Evolutionary conservation across 2,797 vertebrate genomes (phyloP).

Genomic region (Cryptoprocta ferox): DNA sequence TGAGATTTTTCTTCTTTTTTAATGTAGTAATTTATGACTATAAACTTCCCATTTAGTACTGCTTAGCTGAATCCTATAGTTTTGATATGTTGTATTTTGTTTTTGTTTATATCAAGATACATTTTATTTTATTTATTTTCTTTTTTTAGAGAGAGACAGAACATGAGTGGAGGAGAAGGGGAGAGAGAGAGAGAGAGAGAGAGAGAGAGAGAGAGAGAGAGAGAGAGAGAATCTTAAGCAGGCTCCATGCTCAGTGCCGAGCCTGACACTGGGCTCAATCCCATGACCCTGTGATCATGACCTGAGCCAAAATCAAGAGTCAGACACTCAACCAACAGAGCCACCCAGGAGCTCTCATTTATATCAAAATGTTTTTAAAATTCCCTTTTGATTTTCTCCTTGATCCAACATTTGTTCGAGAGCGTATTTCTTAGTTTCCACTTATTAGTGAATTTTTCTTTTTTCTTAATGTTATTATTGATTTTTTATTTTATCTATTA

Average conservation of each 20-base stretch:
- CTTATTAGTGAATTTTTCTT: background rate
- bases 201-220: too few species aligned
- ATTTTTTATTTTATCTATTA: background rate
- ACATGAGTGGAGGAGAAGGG: too few species aligned
- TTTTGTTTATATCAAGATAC: background rate
- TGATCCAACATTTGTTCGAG: background rate
- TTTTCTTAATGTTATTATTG: background rate
- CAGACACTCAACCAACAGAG: too few species aligned
- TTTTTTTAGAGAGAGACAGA: too few species aligned
- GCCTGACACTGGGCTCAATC: too few species aligned
- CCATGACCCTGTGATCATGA: too few species aligned
- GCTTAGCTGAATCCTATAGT: background rate
- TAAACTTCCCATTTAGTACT: background rate
- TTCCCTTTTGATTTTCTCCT: background rate
- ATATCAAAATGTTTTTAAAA: background rate
- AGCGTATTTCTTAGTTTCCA: background rate
- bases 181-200: too few species aligned
- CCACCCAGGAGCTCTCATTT: background rate
- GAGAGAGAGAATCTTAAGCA: too few species aligned
- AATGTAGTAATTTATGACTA: background rate
- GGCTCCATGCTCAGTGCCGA: too few species aligned
- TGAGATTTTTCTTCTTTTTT: background rate
- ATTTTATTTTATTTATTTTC: too few species aligned
- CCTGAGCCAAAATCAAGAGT: too few species aligned
- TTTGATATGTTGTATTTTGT: background rate